These are phyloP conservation scores for Perca schrenkii DNA, from an alignment of 2,113 vertebrate genomes.

Conservation along the genomic window DNA sequence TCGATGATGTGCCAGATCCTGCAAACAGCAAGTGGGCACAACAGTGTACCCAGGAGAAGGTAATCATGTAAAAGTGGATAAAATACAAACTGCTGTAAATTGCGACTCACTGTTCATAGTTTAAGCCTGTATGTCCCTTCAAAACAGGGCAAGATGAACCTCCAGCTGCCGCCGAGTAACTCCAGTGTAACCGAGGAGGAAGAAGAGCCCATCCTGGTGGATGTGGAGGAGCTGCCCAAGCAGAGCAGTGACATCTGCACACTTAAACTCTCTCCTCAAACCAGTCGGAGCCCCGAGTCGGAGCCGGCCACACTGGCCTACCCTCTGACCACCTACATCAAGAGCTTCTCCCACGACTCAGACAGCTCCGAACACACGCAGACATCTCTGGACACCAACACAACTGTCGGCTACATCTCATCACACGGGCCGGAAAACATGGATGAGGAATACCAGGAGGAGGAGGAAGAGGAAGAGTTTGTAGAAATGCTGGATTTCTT, in stretches of 20 bases:
- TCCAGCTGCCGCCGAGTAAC: slow-evolving; percentile 57
- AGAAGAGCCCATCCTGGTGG: slow-evolving; percentile 68
- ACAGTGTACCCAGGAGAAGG: slow-evolving; percentile 75
- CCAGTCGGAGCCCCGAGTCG: background rate
- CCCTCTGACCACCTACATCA: slow-evolving; percentile 76
- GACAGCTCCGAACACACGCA: slow-evolving; percentile 75
- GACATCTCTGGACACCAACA: slow-evolving; percentile 71
- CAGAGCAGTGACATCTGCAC: slow-evolving; percentile 2
- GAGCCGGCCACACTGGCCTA: slow-evolving; percentile 11
- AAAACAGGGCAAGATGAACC: slow-evolving; percentile 70
- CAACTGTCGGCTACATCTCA: slow-evolving; percentile 78
- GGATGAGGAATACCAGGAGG: slow-evolving; percentile 54
- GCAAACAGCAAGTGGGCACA: slow-evolving; percentile 88
- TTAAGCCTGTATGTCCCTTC: background rate
- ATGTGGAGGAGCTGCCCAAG: slow-evolving; percentile 77
- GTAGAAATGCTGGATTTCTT: slow-evolving; percentile 55
- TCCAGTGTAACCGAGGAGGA: slow-evolving; percentile 66
- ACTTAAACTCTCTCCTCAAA: background rate
- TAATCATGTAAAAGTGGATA: slow-evolving; percentile 34
- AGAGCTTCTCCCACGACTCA: slow-evolving; percentile 83
- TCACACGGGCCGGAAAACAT: slow-evolving; percentile 48
- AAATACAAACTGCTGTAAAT: background rate
- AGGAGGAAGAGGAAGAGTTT: slow-evolving; percentile 47
- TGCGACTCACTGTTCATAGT: background rate
- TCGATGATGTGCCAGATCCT: slow-evolving; percentile 83